These are phyloP conservation scores for Synanthedon formicaeformis DNA, from an alignment of 2,888 invertebrate genomes.

Conservation along the genomic window DNA sequence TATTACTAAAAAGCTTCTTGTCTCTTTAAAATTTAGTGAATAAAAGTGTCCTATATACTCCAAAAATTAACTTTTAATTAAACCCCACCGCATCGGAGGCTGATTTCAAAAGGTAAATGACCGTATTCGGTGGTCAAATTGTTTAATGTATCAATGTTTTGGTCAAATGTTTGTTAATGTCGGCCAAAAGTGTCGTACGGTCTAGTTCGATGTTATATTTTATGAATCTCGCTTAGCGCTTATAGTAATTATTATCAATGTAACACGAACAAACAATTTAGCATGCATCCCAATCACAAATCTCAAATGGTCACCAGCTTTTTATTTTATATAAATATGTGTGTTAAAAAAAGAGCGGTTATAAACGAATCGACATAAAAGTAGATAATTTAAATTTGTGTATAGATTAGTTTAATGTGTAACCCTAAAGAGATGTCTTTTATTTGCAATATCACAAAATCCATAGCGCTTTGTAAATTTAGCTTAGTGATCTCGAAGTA, in stretches of 20 bases:
- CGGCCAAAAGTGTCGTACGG: constrained; percentile 43
- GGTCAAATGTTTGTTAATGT: constrained; percentile 23
- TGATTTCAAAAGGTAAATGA: constrained; percentile 54
- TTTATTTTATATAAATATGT: neutral
- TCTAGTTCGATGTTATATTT: constrained; percentile 47
- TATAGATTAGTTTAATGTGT: neutral
- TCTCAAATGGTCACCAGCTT: neutral
- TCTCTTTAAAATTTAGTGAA: constrained; percentile 58
- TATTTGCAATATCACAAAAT: constrained; percentile 3
- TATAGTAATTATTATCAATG: constrained; percentile 7
- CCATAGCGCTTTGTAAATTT: neutral
- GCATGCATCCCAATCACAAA: neutral
- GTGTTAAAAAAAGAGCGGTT: neutral
- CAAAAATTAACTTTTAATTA: constrained; percentile 64
- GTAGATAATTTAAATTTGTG: neutral
- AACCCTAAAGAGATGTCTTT: neutral
- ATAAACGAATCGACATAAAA: neutral
- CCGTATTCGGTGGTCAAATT: constrained; percentile 27
- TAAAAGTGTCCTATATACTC: constrained; percentile 64
- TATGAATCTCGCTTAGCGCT: constrained; percentile 41
- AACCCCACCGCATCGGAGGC: constrained; percentile 60
- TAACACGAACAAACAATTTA: neutral
- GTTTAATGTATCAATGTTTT: constrained; percentile 42
- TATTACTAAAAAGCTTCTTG: constrained; percentile 49
- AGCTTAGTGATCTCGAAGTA: neutral